These are phyloP conservation scores for Acyrthosiphon pisum DNA, from an alignment of 1,140 invertebrate genomes.

Conservation along the genomic window DNA sequence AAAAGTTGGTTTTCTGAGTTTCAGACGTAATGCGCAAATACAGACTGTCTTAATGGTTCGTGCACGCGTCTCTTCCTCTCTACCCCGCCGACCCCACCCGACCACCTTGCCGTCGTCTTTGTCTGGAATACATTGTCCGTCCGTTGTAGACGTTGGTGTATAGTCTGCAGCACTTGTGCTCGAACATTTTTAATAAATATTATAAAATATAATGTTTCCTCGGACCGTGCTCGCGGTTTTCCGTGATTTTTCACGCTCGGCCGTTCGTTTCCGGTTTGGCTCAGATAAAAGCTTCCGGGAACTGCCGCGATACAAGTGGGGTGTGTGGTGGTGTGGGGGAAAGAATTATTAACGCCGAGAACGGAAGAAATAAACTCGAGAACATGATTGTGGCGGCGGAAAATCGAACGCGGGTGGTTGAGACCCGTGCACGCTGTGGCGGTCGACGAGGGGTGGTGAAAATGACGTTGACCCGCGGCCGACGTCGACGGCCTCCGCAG, in stretches of 20 bases:
- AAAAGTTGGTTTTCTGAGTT: background rate
- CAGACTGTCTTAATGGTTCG: background rate
- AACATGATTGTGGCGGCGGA: background rate
- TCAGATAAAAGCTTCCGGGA: background rate
- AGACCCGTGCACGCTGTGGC: background rate
- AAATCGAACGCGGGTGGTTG: constrained; percentile 8
- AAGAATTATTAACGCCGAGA: background rate
- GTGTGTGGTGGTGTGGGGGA: background rate
- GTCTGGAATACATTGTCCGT: background rate
- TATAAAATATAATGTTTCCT: background rate
- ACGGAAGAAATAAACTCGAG: background rate
- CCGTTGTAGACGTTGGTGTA: no score
- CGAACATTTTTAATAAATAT: no score
- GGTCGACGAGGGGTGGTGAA: constrained; percentile 1
- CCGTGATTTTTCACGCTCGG: background rate
- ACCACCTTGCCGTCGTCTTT: background rate
- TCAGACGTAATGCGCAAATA: background rate
- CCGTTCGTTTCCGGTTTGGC: background rate
- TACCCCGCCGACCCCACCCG: no score
- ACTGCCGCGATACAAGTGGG: background rate
- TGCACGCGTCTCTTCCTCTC: background rate
- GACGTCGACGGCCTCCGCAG: background rate
- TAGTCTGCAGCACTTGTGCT: no score
- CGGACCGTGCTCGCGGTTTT: background rate
- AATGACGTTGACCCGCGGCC: constrained; percentile 32